Evolutionary conservation across 2,797 vertebrate genomes (phyloP).

Genomic region (Characodon lateralis): DNA sequence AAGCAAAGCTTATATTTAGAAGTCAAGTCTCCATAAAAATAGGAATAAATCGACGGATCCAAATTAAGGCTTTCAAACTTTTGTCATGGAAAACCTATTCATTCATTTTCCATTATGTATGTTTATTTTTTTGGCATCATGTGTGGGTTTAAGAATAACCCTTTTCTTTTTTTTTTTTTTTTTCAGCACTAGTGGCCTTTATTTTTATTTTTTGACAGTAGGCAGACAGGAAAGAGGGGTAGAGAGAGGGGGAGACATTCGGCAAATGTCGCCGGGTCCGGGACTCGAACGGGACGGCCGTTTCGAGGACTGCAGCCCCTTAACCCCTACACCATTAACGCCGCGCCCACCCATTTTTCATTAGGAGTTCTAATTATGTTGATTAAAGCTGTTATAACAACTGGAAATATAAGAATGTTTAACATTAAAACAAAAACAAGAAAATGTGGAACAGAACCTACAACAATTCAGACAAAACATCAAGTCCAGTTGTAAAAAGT

Average conservation of each 20-base stretch:
- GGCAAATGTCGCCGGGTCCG: too few species aligned
- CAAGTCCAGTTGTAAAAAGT: neutral
- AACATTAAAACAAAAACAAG: neutral
- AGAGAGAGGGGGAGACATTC: too few species aligned
- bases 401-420: neutral
- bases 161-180: neutral
- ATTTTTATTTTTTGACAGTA: too few species aligned
- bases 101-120: neutral
- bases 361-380: neutral
- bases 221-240: too few species aligned
- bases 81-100: neutral
- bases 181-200: too few species aligned
- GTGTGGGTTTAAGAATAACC: neutral
- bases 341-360: neutral
- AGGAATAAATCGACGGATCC: neutral
- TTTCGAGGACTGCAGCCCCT: too few species aligned
- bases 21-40: neutral
- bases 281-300: too few species aligned
- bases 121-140: neutral
- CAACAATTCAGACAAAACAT: neutral
- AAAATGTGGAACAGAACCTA: neutral
- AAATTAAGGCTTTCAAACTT: neutral
- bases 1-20: neutral
- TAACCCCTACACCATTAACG: too few species aligned
- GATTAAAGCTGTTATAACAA: neutral